phyloP scores from a whole-genome alignment of 2,797 vertebrate species.

The Zenarchopterus dispar region DNA sequence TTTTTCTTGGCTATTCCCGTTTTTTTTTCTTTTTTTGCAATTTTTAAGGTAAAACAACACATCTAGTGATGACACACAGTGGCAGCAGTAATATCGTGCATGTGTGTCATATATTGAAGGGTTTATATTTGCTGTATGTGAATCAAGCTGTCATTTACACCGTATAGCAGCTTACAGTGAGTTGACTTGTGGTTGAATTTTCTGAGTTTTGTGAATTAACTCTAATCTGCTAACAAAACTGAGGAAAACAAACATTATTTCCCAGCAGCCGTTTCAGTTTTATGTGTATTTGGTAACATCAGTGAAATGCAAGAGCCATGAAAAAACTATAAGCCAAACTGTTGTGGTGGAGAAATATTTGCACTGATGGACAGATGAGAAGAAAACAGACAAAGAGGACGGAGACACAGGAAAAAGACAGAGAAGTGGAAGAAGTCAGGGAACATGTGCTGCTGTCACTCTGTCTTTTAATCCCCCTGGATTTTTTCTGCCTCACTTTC shows the following conservation, averaged over 20 bases:
- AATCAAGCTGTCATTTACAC: no score
- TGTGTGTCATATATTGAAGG: no score
- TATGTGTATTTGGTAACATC: constrained; percentile 7
- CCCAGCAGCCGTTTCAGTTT: not conserved
- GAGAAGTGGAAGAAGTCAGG: constrained; percentile 46
- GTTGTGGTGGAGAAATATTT: constrained; percentile 14
- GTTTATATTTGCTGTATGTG: no score
- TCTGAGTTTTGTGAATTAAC: no score
- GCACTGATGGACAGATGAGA: constrained; percentile 26
- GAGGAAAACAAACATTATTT: constrained; percentile 26
- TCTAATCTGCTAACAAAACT: no score
- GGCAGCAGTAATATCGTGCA: no score
- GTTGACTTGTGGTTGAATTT: no score
- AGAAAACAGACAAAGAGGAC: constrained; percentile 38
- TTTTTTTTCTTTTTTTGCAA: no score
- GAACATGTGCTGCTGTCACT: constrained; percentile 83
- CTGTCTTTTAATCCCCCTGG: constrained; percentile 79
- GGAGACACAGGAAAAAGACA: constrained; percentile 34
- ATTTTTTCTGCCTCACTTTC: constrained; percentile 81
- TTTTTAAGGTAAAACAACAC: no score
- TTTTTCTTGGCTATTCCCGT: no score
- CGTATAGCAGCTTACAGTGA: no score
- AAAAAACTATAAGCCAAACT: constrained; percentile 4
- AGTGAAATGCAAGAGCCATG: constrained; percentile 4
- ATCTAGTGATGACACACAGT: no score